Evolutionary conservation across 2,113 vertebrate species (phyloP).

Genomic region (Anoplopoma fimbria): DNA sequence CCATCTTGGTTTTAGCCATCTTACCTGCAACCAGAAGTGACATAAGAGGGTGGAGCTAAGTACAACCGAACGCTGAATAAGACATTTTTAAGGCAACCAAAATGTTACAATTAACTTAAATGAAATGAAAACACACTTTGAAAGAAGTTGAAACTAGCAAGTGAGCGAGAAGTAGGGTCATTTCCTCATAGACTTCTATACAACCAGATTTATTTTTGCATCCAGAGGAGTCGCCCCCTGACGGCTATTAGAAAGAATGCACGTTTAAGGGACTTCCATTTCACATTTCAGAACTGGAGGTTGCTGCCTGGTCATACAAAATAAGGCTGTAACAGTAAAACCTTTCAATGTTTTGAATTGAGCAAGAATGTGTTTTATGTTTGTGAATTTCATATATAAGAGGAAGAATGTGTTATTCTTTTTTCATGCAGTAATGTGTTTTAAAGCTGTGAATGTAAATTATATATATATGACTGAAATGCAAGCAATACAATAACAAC

Average conservation of each 20-base stretch:
- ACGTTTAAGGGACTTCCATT: not conserved
- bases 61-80: too few species aligned
- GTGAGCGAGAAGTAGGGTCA: not conserved
- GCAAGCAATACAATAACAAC: not conserved
- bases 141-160: not conserved
- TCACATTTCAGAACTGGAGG: not conserved
- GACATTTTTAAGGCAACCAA: too few species aligned
- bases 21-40: not conserved
- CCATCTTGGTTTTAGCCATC: not conserved
- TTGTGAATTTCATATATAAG: not conserved
- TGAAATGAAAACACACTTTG: not conserved
- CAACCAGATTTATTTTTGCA: not conserved
- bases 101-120: not conserved
- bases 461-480: not conserved
- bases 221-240: not conserved
- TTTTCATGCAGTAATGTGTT: not conserved
- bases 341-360: not conserved
- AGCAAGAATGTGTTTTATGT: not conserved
- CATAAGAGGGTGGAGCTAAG: too few species aligned
- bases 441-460: not conserved
- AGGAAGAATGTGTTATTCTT: not conserved
- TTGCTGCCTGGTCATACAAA: not conserved
- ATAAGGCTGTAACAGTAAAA: not conserved
- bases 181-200: not conserved
- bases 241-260: not conserved